Conservation (phyloP, 1,140 invertebrate genomes). For the Macrotrachela quadricornifera region DNA sequence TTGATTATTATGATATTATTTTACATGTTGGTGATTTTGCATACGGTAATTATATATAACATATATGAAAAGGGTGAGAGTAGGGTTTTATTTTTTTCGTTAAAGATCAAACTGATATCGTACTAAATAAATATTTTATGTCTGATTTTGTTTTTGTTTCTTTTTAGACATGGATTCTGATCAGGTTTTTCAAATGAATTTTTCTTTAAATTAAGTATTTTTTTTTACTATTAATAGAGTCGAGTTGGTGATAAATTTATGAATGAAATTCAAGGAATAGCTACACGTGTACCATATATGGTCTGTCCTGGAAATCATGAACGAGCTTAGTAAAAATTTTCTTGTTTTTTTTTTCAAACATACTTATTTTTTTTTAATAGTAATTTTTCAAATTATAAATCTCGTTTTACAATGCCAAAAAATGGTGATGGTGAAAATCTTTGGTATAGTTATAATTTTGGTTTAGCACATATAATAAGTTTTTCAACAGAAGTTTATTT, state of each 20-base stretch:
- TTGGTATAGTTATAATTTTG: not conserved
- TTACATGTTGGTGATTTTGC: conserved; percentile 76
- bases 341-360: not conserved
- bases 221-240: not conserved
- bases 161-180: no score
- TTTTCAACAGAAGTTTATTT: conserved; percentile 87
- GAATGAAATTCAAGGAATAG: conserved; percentile 21
- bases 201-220: not conserved
- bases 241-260: conserved; percentile 25
- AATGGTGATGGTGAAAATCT: conserved; percentile 29
- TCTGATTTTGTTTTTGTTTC: no score
- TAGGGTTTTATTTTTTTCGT: no score
- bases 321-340: conserved; percentile 16
- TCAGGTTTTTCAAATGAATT: conserved; percentile 21
- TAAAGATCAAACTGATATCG: no score
- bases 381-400: conserved; percentile 63
- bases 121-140: no score
- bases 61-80: no score
- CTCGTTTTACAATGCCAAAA: conserved; percentile 67
- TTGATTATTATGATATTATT: conserved; percentile 58
- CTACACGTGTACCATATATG: conserved; percentile 26
- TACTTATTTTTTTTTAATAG: conserved; percentile 31
- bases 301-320: conserved; percentile 29
- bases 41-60: conserved; percentile 36
- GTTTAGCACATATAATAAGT: not conserved